Conservation (phyloP, 2,888 invertebrate genomes). For the Volucella bombylans region DNA sequence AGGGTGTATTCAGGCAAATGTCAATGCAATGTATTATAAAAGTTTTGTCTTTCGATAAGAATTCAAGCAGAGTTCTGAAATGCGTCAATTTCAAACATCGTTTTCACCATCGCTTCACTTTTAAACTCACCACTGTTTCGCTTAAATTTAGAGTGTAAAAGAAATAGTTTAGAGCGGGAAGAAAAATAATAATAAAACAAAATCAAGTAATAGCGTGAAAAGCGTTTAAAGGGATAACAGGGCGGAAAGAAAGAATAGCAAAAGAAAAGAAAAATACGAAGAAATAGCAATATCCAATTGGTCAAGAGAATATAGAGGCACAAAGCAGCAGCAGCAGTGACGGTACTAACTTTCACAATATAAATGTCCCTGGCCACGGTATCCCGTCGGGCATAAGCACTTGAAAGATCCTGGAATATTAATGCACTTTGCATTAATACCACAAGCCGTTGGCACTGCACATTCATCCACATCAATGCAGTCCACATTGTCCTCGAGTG, state of each 20-base stretch:
- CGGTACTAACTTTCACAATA: conserved; percentile 89
- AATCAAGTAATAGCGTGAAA: conserved; percentile 58
- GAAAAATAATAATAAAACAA: conserved; percentile 43
- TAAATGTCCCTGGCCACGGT: conserved; percentile 88
- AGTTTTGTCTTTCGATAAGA: too few species aligned
- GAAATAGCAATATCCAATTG: background rate
- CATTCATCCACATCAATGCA: conserved; percentile 91
- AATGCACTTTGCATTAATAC: conserved; percentile 90
- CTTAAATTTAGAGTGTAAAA: background rate
- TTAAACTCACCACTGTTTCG: conserved; percentile 18
- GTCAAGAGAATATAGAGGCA: background rate
- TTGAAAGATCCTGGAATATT: conserved; percentile 91
- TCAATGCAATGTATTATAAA: too few species aligned
- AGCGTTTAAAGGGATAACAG: conserved; percentile 48
- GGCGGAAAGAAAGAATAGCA: conserved; percentile 34
- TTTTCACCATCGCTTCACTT: conserved; percentile 20
- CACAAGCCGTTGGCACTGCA: conserved; percentile 86
- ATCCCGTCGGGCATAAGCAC: conserved; percentile 90
- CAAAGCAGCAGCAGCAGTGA: conserved; percentile 22
- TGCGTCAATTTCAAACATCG: background rate
- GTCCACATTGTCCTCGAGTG: conserved; percentile 84
- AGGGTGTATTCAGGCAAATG: too few species aligned
- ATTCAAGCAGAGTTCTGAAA: too few species aligned
- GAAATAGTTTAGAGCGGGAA: background rate
- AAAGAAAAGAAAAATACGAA: background rate